A percentile compares a stretch with the other conserved stretches of the same genome.
These are phyloP conservation scores for Hydrotaea cyrtoneurina DNA, from an alignment of 2,888 invertebrate species.

Conservation along the genomic window DNA sequence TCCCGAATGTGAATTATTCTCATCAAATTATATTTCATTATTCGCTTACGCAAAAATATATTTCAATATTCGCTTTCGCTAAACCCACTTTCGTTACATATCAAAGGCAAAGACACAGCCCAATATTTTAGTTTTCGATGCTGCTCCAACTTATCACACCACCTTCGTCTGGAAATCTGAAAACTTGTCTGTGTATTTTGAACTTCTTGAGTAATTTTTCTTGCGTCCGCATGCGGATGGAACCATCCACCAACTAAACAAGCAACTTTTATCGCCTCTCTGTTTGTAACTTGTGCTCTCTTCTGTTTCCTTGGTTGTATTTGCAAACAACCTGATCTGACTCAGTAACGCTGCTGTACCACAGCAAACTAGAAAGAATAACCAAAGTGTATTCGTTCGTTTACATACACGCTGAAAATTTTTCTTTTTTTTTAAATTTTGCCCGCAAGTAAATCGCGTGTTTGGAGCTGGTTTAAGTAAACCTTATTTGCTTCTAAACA, in stretches of 20 bases:
- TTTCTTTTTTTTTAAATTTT: too few relatives aligned
- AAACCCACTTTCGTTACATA: too few relatives aligned
- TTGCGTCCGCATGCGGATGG: slow-evolving; percentile 12
- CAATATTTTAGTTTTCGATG: neutral
- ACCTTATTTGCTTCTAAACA: too few relatives aligned
- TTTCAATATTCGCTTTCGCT: too few relatives aligned
- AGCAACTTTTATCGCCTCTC: slow-evolving; percentile 10
- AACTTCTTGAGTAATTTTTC: slow-evolving; percentile 39
- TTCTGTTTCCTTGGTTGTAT: slow-evolving; percentile 20
- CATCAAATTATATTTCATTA: too few relatives aligned
- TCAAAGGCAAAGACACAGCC: too few relatives aligned
- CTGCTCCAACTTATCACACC: neutral
- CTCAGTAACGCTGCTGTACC: slow-evolving; percentile 30
- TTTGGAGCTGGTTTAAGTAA: too few relatives aligned
- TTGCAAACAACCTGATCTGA: slow-evolving; percentile 16
- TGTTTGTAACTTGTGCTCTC: neutral
- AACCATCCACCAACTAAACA: neutral
- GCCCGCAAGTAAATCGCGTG: too few relatives aligned
- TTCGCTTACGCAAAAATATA: too few relatives aligned
- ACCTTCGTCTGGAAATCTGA: neutral
- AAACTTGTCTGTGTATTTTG: neutral
- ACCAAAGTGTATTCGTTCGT: neutral
- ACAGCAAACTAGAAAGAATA: neutral
- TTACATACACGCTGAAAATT: neutral
- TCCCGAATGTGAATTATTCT: too few relatives aligned